A percentile compares a stretch with the other conserved stretches of the same genome.
Evolutionary conservation across 2,888 invertebrate genomes (phyloP).

Genomic region (Holacanthella duospinosa): DNA sequence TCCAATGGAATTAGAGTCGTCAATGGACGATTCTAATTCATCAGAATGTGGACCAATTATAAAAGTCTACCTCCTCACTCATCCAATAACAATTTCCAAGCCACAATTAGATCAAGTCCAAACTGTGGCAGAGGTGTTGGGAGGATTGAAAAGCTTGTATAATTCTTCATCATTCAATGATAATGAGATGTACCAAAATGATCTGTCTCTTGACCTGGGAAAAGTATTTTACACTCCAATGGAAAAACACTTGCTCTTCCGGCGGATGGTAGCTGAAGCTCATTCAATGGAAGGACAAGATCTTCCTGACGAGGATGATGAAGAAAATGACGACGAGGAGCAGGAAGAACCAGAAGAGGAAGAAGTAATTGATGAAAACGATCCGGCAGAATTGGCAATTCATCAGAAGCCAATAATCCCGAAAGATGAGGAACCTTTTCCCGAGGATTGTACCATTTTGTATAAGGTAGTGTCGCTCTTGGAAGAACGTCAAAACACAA

Average conservation of each 20-base stretch:
- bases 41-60: not conserved
- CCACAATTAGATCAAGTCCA: not conserved
- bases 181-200: not conserved
- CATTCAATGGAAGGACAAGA: not conserved
- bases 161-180: not conserved
- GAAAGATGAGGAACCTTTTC: not conserved
- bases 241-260: not conserved
- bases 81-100: not conserved
- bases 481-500: too few relatives aligned
- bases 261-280: not conserved
- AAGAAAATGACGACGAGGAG: conserved; percentile 3
- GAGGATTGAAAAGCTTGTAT: too few relatives aligned
- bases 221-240: not conserved
- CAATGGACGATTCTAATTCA: too few relatives aligned
- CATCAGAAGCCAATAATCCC: not conserved
- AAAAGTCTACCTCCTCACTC: conserved; percentile 1
- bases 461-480: too few relatives aligned
- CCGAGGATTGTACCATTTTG: not conserved
- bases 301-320: not conserved
- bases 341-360: not conserved
- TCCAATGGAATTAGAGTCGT: not conserved
- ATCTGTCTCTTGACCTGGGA: too few relatives aligned
- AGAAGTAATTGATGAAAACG: not conserved
- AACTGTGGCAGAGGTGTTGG: not conserved
- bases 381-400: not conserved